Percentiles rank a stretch among this genome's conserved stretches.
Evolutionary conservation across 2,888 invertebrate species (phyloP).

Genomic region (Merodon equestris): DNA sequence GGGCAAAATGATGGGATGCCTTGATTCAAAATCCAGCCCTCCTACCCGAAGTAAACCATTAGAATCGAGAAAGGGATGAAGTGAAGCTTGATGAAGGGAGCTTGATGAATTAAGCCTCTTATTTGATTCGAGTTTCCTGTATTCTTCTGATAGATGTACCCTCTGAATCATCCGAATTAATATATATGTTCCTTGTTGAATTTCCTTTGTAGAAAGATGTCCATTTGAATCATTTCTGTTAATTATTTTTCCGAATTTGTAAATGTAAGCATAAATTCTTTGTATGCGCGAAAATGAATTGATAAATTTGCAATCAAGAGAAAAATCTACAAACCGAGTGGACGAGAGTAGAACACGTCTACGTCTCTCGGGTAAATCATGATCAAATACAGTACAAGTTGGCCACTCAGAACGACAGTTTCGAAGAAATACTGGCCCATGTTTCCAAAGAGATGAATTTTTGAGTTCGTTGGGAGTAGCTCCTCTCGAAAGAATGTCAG

Average conservation of each 20-base stretch:
- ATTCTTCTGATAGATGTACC: slow-evolving; percentile 21
- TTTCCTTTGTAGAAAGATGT: slow-evolving; percentile 8
- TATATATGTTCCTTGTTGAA: slow-evolving; percentile 20
- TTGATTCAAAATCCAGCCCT: slow-evolving; percentile 11
- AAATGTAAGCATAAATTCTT: slow-evolving; percentile 13
- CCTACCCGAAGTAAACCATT: slow-evolving; percentile 42
- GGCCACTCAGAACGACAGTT: slow-evolving; percentile 29
- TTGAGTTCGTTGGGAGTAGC: slow-evolving; percentile 39
- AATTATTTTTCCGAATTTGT: slow-evolving; percentile 1
- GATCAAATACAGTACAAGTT: slow-evolving; percentile 18
- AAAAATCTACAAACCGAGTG: not conserved
- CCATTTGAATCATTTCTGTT: not conserved
- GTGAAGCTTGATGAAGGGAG: slow-evolving; percentile 19
- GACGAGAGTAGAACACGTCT: slow-evolving; percentile 1
- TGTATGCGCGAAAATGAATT: slow-evolving; percentile 10
- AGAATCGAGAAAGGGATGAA: slow-evolving; percentile 35
- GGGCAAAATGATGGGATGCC: slow-evolving; percentile 36
- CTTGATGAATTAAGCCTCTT: slow-evolving; percentile 23
- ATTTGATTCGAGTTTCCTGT: slow-evolving; percentile 10
- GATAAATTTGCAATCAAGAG: slow-evolving; percentile 8
- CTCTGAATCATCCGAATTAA: slow-evolving; percentile 24
- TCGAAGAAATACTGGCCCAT: slow-evolving; percentile 5
- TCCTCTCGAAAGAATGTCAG: slow-evolving; percentile 48
- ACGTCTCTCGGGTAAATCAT: slow-evolving; percentile 43
- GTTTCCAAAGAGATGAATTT: slow-evolving; percentile 30